Base-by-base conservation (phyloP, 2,113 vertebrate genomes). In the Tringa solitaria region DNA sequence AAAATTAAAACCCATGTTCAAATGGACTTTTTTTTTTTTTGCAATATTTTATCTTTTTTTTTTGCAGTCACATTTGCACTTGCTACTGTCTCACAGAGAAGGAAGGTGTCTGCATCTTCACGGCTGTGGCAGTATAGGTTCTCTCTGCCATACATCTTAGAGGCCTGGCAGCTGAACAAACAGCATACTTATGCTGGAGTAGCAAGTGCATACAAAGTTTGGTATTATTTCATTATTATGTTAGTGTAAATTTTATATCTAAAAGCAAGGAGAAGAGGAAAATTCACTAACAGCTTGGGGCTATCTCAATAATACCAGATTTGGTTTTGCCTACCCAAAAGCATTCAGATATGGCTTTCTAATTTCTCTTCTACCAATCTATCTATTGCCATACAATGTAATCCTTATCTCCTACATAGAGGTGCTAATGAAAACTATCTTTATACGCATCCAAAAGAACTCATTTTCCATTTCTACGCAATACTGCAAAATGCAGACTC, bases 91-190 rank as follows among this genome's bases (percentile, higher is more conserved):
- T 65, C 43, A 70, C 7, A 56, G n/a, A 77, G 19, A 48, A 78
- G 27, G 41, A 59, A 73, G 3, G 4, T 13, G 22, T 32, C 20
- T 37, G 13, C 20, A 82, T 18, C 26, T 41, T 61, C 7, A 8
- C 0, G 1, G 50, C 57, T 35, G 4, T 22, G 14, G 23, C 64
- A 82, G 5, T 1, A 0, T 13, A 53, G 6, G 1, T n/a, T 67
- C 46, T 59, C 35, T 22, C 32, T n/a, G 16, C 3, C 57, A 54
- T 3, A 24, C 0, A 14, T 7, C 22, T 45, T 24, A 30, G 56
- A 70, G 37, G 30, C 17, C 50, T 46, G 17, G 7, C 11, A 65
- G 2, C 1, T 18, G 23, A n/a, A 39, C 37, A 10, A 76, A 39
- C 2, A 81, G 4, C 22, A 32, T 12, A 54, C 5, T 59, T 37